Conservation (phyloP, 2,113 vertebrate species). For the Prionailurus bengalensis region DNA sequence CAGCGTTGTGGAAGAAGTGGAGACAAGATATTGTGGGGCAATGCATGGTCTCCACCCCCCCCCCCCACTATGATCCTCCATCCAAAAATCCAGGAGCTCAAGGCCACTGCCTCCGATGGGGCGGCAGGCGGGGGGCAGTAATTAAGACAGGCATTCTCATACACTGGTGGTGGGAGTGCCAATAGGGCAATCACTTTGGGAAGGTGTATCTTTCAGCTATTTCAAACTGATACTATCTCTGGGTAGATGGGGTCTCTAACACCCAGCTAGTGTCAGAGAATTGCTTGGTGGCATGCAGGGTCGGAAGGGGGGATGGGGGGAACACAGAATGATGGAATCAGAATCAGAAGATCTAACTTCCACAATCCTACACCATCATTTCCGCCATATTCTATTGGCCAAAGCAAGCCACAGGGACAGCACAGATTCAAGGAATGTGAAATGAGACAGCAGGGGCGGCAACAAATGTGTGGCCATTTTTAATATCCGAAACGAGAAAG, state of each 20-base stretch:
- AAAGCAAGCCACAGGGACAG: background rate
- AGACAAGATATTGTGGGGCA: background rate
- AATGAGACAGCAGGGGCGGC: background rate
- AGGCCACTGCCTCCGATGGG: background rate
- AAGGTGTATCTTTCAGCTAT: background rate
- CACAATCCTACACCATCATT: background rate
- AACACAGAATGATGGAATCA: background rate
- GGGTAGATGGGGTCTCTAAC: background rate
- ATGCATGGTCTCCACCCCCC: background rate
- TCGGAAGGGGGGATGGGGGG: background rate
- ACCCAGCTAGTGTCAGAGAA: background rate
- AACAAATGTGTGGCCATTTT: background rate
- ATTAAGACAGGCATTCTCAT: background rate
- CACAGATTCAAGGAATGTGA: background rate
- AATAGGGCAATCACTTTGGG: background rate
- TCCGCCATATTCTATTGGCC: background rate
- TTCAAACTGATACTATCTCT: background rate
- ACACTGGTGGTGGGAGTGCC: background rate
- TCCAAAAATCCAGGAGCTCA: background rate
- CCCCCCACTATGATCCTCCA: background rate
- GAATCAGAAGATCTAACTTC: background rate
- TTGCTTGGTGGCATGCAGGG: background rate
- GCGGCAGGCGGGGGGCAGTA: background rate
- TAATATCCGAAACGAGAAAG: background rate
- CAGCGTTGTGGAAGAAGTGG: background rate